Evolutionary conservation across 2,113 vertebrate genomes (phyloP).

Genomic region (Platycercus adscitus): DNA sequence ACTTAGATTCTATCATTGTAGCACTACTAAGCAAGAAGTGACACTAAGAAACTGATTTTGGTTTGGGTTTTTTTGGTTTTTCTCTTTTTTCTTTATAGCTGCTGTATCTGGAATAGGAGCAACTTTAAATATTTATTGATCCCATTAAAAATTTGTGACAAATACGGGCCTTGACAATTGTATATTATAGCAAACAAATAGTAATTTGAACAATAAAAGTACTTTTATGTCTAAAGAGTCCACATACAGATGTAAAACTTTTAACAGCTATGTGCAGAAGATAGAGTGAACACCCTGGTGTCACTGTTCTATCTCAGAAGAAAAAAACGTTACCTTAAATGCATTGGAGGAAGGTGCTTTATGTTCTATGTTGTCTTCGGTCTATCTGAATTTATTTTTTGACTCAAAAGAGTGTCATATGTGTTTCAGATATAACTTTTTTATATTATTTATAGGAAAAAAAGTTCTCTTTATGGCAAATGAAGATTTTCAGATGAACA

Average conservation of each 20-base stretch:
- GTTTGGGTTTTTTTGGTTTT: background rate
- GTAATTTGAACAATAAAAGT: background rate
- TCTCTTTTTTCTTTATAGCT: background rate
- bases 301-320: background rate
- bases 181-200: background rate
- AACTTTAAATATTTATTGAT: background rate
- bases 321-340: background rate
- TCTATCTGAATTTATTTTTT: background rate
- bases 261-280: background rate
- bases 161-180: background rate
- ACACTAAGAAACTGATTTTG: background rate
- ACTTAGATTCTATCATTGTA: background rate
- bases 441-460: background rate
- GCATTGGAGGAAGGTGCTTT: background rate
- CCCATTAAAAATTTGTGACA: background rate
- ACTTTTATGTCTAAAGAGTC: background rate
- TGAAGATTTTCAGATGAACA: background rate
- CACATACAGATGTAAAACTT: background rate
- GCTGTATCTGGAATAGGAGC: background rate
- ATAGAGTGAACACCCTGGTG: background rate
- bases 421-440: background rate
- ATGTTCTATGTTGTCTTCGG: background rate
- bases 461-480: conserved; percentile 13
- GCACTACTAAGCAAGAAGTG: background rate
- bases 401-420: background rate